A percentile compares a stretch with the other conserved stretches of the same genome.
Evolutionary conservation across 2,113 vertebrate species (phyloP).

Genomic region (Triplophysa dalaica): DNA sequence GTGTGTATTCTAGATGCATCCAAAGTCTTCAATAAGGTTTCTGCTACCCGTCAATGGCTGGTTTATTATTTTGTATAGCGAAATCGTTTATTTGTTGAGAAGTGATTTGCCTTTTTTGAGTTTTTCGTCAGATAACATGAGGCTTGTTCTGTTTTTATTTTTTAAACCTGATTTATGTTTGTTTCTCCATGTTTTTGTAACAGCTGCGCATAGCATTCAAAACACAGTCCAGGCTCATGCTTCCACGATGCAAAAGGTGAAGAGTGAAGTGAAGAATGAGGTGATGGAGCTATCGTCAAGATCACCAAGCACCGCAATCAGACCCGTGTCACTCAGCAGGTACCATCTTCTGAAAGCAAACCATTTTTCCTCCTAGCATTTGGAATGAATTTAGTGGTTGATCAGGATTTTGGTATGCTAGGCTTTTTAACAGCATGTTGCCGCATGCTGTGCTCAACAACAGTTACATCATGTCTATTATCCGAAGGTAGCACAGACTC

Average conservation of each 20-base stretch:
- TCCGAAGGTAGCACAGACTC: no score
- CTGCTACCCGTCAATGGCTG: no score
- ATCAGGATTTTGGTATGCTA: background rate
- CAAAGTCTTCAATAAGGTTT: background rate
- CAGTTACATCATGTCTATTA: no score
- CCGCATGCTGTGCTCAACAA: no score
- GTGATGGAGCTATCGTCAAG: slow-evolving; percentile 28
- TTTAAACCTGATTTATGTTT: background rate
- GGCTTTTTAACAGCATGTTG: no score
- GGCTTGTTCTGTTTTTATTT: no score
- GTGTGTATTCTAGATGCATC: background rate
- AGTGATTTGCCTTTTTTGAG: background rate
- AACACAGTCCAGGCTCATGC: background rate
- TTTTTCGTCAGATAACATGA: no score
- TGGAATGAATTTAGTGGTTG: background rate
- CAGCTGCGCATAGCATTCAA: slow-evolving; percentile 18
- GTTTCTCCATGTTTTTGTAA: background rate
- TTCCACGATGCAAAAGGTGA: background rate
- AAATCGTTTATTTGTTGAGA: background rate
- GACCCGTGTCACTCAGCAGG: slow-evolving; percentile 75
- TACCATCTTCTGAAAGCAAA: slow-evolving; percentile 48
- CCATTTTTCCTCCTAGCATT: background rate
- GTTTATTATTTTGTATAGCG: background rate
- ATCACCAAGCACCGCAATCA: slow-evolving; percentile 65
- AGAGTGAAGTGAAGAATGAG: slow-evolving; percentile 3